Base-by-base conservation (phyloP, 2,113 vertebrate genomes). In the Gallinago paraguaiae region DNA sequence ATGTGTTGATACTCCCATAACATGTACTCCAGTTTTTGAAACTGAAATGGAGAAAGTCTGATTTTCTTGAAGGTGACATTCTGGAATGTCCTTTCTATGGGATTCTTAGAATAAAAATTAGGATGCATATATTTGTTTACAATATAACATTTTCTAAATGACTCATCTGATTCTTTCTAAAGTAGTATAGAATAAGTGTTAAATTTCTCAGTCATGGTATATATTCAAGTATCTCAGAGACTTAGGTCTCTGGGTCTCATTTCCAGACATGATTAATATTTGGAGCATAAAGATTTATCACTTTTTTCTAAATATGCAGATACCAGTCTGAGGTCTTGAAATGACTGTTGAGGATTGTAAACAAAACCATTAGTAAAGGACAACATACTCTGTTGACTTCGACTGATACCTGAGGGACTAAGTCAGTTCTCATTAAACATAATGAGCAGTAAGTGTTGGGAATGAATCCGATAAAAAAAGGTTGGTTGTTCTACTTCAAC, bases 391-490 rank as follows among this genome's bases (percentile, higher is more conserved):
- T 85, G 24, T 35, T 85, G 53, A 76, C 25, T 76, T 4, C 24
- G 78, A 22, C n/a, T 48, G 30, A 35, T 46, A 63, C 19, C 33
- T 59, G 25, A 87, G 71, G 48, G 63, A 51, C 59, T 94, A 79
- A 74, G 81, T 75, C 27, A 46, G 37, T 86, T 88, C 61, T 82
- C 65, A 91, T 83, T 83, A 94, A 86, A 71, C 33, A 22, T 54
- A 71, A 63, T 35, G 83, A 91, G 22, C 7, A 65, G 59, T 25
- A 78, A 74, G 20, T 25, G 13, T 19, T 74, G 28, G 27, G 51
- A 80, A 84, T 88, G 41, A 94, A 70, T 86, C 61, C 80, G 57
- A 60, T 71, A 57, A 68, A 87, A 85, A 81, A 60, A 93, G 54
- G 18, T 33, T 88, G 43, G 17, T 25, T 81, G 41, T 60, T 85